Conservation (phyloP, 2,113 vertebrate species). For the Pseudopodoces humilis region DNA sequence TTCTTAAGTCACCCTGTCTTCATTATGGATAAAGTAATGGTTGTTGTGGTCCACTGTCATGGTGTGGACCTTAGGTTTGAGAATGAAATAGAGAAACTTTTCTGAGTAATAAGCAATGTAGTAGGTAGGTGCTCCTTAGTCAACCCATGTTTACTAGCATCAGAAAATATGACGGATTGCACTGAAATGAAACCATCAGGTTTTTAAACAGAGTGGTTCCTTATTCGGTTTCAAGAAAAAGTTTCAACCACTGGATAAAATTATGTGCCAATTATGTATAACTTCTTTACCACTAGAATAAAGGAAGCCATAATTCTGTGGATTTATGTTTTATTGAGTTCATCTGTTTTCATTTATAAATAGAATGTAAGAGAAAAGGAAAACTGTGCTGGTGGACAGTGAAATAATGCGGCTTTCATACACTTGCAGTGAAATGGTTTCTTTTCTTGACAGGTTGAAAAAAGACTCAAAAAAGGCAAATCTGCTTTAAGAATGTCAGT, state of each 20-base stretch:
- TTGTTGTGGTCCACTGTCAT: background rate
- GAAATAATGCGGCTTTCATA: constrained; percentile 56
- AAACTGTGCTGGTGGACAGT: constrained; percentile 50
- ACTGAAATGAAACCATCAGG: constrained; percentile 58
- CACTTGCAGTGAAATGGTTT: background rate
- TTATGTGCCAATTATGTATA: constrained; percentile 73
- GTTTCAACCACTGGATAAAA: constrained; percentile 68
- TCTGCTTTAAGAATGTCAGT: background rate
- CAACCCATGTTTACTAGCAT: background rate
- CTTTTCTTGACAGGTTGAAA: background rate
- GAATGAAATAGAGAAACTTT: background rate
- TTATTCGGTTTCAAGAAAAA: constrained; percentile 56
- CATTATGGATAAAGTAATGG: background rate
- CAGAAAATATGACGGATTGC: constrained; percentile 42
- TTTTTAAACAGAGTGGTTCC: constrained; percentile 68
- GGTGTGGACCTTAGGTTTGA: background rate
- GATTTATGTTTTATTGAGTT: constrained; percentile 69
- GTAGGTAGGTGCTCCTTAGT: background rate
- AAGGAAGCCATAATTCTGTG: constrained; percentile 72
- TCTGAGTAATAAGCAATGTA: background rate
- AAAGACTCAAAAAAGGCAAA: constrained; percentile 11
- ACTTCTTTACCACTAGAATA: constrained; percentile 69
- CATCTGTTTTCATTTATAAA: constrained; percentile 78
- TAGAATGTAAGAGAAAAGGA: constrained; percentile 43
- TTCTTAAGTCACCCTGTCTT: background rate